These are phyloP conservation scores for Poliocrania exsul DNA, from an alignment of 2,797 vertebrate species.

Conservation along the genomic window DNA sequence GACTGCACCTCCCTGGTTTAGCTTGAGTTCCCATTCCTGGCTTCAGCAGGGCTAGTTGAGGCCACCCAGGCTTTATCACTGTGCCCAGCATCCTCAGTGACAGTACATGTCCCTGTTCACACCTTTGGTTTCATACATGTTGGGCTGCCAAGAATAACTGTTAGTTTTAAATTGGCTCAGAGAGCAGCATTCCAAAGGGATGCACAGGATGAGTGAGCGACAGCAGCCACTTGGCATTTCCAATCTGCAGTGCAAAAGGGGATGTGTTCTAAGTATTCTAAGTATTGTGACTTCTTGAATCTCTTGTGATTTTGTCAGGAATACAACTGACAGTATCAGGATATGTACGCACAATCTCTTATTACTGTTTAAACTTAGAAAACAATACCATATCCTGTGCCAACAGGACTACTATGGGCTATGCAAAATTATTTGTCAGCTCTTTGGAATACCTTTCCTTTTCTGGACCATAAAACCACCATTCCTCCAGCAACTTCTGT, in stretches of 20 bases:
- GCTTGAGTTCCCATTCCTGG: background rate
- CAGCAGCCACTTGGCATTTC: background rate
- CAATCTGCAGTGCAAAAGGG: background rate
- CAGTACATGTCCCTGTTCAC: background rate
- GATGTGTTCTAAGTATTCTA: background rate
- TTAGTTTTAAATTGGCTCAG: background rate
- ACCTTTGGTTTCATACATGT: background rate
- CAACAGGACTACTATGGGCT: background rate
- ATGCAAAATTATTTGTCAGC: constrained; percentile 3
- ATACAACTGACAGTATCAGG: background rate
- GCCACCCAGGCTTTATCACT: background rate
- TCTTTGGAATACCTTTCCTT: background rate
- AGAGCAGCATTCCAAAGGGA: background rate
- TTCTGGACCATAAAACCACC: background rate
- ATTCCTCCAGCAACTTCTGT: background rate
- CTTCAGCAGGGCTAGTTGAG: background rate
- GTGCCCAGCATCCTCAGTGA: background rate
- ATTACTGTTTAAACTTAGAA: constrained; percentile 18
- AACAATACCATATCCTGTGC: constrained; percentile 9
- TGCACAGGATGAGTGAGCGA: background rate
- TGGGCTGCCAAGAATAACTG: background rate
- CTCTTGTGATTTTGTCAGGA: constrained; percentile 2
- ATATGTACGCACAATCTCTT: background rate
- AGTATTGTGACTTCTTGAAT: background rate
- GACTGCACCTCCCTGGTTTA: background rate